These are phyloP conservation scores for Hylyphantes graminicola DNA, from an alignment of 1,140 invertebrate genomes.

Conservation along the genomic window DNA sequence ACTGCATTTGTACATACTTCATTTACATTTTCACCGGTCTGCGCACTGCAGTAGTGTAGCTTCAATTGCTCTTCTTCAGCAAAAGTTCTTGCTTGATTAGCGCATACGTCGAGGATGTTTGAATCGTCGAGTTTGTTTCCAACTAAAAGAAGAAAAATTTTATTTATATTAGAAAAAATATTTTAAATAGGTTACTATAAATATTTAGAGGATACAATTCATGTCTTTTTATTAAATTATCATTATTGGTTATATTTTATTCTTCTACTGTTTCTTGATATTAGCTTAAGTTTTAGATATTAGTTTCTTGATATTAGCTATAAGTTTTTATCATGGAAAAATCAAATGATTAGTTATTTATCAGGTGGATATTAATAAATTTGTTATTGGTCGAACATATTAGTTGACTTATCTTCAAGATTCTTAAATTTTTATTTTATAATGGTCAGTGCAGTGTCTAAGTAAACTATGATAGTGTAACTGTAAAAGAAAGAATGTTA, in stretches of 20 bases:
- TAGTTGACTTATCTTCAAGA: no score
- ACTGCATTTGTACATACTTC: not conserved
- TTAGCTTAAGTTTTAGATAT: no score
- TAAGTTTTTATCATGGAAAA: no score
- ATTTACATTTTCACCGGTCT: conserved; percentile 24
- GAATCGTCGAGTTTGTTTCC: conserved; percentile 22
- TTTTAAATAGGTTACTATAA: not conserved
- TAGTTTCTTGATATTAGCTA: not conserved
- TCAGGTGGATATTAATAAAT: no score
- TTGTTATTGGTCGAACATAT: no score
- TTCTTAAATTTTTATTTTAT: no score
- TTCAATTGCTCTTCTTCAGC: not conserved
- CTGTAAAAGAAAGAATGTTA: no score
- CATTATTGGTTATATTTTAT: not conserved
- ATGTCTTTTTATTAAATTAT: not conserved
- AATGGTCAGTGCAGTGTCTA: no score
- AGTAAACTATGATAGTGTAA: no score
- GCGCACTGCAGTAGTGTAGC: not conserved
- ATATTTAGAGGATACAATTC: not conserved
- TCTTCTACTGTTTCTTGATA: no score
- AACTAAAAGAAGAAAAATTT: not conserved
- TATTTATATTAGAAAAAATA: not conserved
- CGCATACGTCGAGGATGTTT: not conserved
- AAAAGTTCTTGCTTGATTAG: not conserved
- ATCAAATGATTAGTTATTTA: no score